Conservation (phyloP, 2,113 vertebrate species). For the Mustelus asterias region DNA sequence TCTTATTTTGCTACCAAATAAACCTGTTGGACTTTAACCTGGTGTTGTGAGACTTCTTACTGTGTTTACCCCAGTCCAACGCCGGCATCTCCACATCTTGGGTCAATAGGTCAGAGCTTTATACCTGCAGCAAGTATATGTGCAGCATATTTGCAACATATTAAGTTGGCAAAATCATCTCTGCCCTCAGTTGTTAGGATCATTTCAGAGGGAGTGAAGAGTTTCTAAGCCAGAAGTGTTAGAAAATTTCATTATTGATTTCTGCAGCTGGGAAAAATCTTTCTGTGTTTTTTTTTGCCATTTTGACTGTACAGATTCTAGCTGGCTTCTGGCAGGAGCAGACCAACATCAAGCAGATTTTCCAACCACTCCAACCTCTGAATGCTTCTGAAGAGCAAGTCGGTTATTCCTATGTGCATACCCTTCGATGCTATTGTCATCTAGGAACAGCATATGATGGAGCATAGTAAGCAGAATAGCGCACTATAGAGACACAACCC, state of each 20-base stretch:
- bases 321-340: not conserved
- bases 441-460: not conserved
- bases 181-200: not conserved
- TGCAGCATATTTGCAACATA: not conserved
- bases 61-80: too few relatives aligned
- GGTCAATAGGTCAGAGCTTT: not conserved
- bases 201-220: too few relatives aligned
- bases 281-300: not conserved
- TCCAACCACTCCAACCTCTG: not conserved
- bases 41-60: too few relatives aligned
- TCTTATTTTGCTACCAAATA: too few relatives aligned
- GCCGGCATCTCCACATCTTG: too few relatives aligned
- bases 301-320: not conserved
- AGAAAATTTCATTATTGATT: not conserved
- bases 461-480: not conserved
- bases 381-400: not conserved
- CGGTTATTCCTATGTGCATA: not conserved
- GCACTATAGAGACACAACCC: not conserved
- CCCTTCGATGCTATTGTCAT: not conserved
- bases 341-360: not conserved
- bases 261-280: not conserved
- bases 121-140: too few relatives aligned
- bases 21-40: too few relatives aligned
- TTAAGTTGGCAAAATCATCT: not conserved
- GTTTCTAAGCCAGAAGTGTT: not conserved